phyloP scores from a whole-genome alignment of 2,888 invertebrate genomes.

The Choreutis nemorana region DNA sequence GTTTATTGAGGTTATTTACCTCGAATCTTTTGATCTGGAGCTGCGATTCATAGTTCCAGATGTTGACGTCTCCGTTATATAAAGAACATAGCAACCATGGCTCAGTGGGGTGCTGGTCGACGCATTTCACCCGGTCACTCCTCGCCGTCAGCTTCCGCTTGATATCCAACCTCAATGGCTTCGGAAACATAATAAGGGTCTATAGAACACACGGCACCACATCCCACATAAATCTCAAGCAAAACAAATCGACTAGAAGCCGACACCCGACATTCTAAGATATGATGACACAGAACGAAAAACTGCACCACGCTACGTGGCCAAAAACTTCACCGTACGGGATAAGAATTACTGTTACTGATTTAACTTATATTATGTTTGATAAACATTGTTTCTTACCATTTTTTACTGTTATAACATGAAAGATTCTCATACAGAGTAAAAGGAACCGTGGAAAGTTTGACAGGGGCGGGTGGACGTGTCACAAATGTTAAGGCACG shows the following conservation, averaged over 20 bases:
- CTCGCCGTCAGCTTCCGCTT: slow-evolving; percentile 97
- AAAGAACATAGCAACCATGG: slow-evolving; percentile 99
- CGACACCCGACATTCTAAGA: slow-evolving; percentile 26
- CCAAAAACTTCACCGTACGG: neutral
- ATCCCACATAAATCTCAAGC: neutral
- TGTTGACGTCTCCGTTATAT: slow-evolving; percentile 99
- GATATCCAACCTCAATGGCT: slow-evolving; percentile 97
- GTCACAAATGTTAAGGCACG: too few species aligned
- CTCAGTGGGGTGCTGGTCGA: slow-evolving; percentile 96
- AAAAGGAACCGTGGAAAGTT: slow-evolving; percentile 33
- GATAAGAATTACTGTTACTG: neutral
- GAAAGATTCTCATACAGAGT: slow-evolving; percentile 38
- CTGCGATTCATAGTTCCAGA: slow-evolving; percentile 99
- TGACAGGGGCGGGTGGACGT: slow-evolving; percentile 57
- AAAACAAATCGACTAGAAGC: neutral
- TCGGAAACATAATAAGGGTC: slow-evolving; percentile 30
- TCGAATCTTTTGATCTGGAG: slow-evolving; percentile 85
- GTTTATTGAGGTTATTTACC: slow-evolving; percentile 63
- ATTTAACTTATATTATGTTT: neutral
- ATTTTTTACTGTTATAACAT: slow-evolving; percentile 53
- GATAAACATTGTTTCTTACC: slow-evolving; percentile 29
- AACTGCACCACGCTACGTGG: too few species aligned
- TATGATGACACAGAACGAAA: slow-evolving; percentile 39
- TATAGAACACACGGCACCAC: slow-evolving; percentile 13
- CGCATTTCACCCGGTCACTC: slow-evolving; percentile 97